Percentiles rank a stretch among this genome's conserved stretches.
These are phyloP conservation scores for Argyresthia albistria DNA, from an alignment of 2,888 invertebrate species.

Conservation along the genomic window DNA sequence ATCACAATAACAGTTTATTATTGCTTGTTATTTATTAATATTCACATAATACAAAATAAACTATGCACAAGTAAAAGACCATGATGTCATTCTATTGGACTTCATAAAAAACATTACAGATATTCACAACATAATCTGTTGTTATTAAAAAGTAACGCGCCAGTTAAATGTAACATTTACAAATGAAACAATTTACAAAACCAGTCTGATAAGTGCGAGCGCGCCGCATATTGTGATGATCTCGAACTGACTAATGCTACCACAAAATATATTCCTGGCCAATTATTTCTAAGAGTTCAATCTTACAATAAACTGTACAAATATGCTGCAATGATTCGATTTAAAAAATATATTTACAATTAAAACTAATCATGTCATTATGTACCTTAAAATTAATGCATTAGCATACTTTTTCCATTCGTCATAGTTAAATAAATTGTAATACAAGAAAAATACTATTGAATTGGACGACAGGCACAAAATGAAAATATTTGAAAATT, in stretches of 20 bases:
- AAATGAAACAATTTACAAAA: conserved; percentile 4
- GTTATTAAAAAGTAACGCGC: conserved; percentile 1
- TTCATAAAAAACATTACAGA: conserved; percentile 37
- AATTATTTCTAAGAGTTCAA: conserved; percentile 37
- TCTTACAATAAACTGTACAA: conserved; percentile 54
- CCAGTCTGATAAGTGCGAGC: conserved; percentile 1
- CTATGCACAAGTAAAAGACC: conserved; percentile 75
- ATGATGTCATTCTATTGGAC: conserved; percentile 49
- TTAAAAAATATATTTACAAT: neutral
- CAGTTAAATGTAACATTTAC: neutral
- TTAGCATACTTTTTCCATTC: too few species aligned
- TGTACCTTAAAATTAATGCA: too few species aligned
- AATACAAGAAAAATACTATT: too few species aligned
- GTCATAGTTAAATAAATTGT: too few species aligned
- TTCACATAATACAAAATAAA: conserved; percentile 80
- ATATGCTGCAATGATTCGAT: conserved; percentile 11
- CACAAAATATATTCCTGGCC: conserved; percentile 38
- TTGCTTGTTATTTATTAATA: conserved; percentile 73
- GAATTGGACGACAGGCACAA: too few species aligned
- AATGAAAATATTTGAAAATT: too few species aligned
- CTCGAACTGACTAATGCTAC: neutral
- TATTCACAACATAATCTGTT: neutral
- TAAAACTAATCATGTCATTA: neutral
- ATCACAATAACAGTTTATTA: conserved; percentile 74
- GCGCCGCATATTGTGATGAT: conserved; percentile 4